These are phyloP conservation scores for Perca schrenkii DNA, from an alignment of 2,113 vertebrate genomes.

Conservation along the genomic window DNA sequence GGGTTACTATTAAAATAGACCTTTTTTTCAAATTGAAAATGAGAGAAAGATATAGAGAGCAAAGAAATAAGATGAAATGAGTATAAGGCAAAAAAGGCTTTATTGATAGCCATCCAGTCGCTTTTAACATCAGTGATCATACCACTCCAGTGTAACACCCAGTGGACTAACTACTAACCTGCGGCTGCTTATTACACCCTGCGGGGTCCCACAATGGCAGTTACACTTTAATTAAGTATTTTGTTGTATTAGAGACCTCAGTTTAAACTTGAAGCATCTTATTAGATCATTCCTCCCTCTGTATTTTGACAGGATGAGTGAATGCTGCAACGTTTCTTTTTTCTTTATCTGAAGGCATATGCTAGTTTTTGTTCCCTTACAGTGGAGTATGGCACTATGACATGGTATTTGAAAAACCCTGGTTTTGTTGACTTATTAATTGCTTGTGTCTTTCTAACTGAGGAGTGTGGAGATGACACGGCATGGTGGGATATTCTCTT, in stretches of 20 bases:
- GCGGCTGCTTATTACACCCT: conserved; percentile 43
- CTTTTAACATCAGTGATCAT: conserved; percentile 19
- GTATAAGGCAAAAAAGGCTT: conserved; percentile 2
- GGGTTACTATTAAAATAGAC: not conserved
- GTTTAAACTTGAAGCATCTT: conserved; percentile 66
- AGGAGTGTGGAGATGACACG: conserved; percentile 76
- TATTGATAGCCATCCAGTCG: conserved; percentile 10
- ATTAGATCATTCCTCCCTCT: conserved; percentile 57
- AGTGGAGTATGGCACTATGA: conserved; percentile 48
- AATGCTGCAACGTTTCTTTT: conserved; percentile 33
- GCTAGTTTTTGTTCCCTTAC: conserved; percentile 56
- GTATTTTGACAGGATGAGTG: conserved; percentile 55
- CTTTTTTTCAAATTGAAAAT: conserved; percentile 3
- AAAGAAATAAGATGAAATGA: conserved; percentile 11
- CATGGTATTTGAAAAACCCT: conserved; percentile 68
- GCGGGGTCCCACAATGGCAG: conserved; percentile 35
- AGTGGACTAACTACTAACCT: conserved; percentile 51
- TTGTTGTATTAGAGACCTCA: conserved; percentile 64
- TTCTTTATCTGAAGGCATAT: conserved; percentile 52
- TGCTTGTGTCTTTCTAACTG: conserved; percentile 77
- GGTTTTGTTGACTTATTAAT: conserved; percentile 85
- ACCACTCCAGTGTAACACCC: conserved; percentile 15
- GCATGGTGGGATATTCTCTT: conserved; percentile 81
- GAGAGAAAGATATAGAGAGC: not conserved
- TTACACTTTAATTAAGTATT: conserved; percentile 68